Base-by-base conservation (phyloP, 2,113 vertebrate genomes). In the Nerophis ophidion region DNA sequence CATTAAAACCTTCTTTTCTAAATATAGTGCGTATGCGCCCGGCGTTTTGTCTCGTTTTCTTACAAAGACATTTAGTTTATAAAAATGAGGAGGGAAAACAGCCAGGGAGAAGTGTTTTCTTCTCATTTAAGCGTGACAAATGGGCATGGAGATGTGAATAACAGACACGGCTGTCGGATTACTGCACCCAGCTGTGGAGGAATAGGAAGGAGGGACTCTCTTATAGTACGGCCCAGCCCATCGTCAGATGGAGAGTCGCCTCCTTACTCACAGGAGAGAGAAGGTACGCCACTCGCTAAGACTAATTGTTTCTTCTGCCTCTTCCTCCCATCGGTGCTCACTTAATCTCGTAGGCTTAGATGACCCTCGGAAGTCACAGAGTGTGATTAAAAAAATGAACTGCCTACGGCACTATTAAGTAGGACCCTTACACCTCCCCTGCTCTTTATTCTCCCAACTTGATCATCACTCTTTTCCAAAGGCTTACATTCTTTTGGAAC, bases 161-260 rank as follows among this genome's bases (percentile, higher is more conserved):
- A 66, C 71, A 80, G 75, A 76, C 81, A 70, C 75, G 76, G 75
- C 67, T 84, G 82, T 87, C 81, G 68, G 81, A 84, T 86, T 80
- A 84, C 56, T 19, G 60, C 67, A 71, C 83, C 74, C 47, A 60
- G 75, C 70, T 81, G 71, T 65, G 57, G 57, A 71, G 66, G 61
- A 35, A 69, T 38, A 70, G 58, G 68, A 64, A 35, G 72, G 46
- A 70, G 62, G 61, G 50, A 35, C 69, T 55, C 46, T 73, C 42
- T 33, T 7, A 4, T 57, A 62, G 71, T 47, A 26, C 42, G 15
- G 54, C 68, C 9, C 53, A 57, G 71, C 17, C 56, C 35, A 38
- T 65, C 68, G 76, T 70, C 68, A 55, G 48, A 49, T 57, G 72
- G 33, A 9, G 48, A 58, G 66, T 54, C 19, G 49, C 68, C 51